Conservation (phyloP, 2,888 invertebrate species). For the Campoletis raptor region DNA sequence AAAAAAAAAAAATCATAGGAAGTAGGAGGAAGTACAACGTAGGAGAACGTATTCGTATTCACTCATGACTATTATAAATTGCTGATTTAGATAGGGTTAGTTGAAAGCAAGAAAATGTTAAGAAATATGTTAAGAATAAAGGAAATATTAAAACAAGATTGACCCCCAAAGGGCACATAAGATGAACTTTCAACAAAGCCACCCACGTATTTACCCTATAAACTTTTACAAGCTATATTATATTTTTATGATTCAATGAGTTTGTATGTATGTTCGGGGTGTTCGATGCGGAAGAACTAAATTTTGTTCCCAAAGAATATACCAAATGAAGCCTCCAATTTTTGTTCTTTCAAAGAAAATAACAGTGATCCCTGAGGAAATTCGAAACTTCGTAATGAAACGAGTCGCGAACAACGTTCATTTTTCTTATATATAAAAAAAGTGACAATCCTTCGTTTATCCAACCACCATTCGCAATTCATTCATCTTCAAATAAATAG, state of each 20-base stretch:
- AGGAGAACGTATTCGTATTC: not conserved
- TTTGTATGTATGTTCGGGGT: not conserved
- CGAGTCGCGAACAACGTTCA: not conserved
- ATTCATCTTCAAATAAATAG: conserved; percentile 14
- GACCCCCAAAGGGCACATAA: conserved; percentile 22
- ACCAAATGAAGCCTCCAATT: conserved; percentile 44
- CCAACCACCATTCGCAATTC: not conserved
- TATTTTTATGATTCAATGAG: not conserved
- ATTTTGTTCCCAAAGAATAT: conserved; percentile 3
- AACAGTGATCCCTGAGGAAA: conserved; percentile 65
- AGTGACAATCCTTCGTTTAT: not conserved
- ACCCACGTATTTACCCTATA: conserved; percentile 7
- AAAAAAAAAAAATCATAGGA: not conserved
- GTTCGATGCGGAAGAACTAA: not conserved
- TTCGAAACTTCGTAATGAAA: conserved; percentile 54
- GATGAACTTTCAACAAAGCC: not conserved
- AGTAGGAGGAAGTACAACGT: not conserved
- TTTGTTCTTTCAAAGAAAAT: conserved; percentile 42
- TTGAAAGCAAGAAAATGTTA: not conserved
- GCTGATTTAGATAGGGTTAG: not conserved
- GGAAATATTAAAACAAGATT: not conserved
- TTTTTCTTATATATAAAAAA: not conserved
- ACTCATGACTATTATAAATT: not conserved
- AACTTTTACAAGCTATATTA: not conserved
- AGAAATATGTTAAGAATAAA: not conserved